Conservation (phyloP, 1,140 invertebrate genomes). For the Neodiprion pinetum region DNA sequence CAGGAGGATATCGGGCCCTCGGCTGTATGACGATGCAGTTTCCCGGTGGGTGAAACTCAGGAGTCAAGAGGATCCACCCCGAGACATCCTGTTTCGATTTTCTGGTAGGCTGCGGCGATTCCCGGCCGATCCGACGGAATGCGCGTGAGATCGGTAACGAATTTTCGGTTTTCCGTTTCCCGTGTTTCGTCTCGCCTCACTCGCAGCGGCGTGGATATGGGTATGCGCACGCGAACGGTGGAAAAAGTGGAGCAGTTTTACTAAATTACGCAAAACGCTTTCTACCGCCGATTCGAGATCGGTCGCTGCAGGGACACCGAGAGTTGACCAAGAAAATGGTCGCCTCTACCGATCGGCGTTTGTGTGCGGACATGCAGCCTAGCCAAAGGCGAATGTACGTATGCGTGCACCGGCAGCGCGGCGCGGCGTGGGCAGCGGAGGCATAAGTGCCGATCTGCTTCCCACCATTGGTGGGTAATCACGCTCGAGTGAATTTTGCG, state of each 20-base stretch:
- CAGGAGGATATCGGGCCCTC: neutral
- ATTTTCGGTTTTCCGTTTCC: no score
- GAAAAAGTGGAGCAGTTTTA: neutral
- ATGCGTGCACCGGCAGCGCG: neutral
- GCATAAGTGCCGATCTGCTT: neutral
- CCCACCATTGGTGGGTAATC: neutral
- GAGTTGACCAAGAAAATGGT: constrained; percentile 3
- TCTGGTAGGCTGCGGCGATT: neutral
- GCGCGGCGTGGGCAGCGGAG: no score
- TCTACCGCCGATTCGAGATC: neutral
- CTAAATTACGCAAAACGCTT: neutral
- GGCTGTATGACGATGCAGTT: neutral
- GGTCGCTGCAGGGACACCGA: neutral
- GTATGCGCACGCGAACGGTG: no score
- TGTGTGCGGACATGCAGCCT: neutral
- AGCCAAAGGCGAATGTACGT: neutral
- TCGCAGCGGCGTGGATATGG: no score
- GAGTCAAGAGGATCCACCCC: neutral
- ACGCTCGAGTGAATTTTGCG: neutral
- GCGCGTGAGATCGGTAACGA: no score
- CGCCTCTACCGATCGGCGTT: neutral
- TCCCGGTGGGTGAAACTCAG: neutral
- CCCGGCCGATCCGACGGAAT: neutral
- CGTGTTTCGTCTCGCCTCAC: no score
- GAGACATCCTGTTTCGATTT: no score